phyloP scores from a whole-genome alignment of 2,113 vertebrate species.

The Crocuta crocuta region DNA sequence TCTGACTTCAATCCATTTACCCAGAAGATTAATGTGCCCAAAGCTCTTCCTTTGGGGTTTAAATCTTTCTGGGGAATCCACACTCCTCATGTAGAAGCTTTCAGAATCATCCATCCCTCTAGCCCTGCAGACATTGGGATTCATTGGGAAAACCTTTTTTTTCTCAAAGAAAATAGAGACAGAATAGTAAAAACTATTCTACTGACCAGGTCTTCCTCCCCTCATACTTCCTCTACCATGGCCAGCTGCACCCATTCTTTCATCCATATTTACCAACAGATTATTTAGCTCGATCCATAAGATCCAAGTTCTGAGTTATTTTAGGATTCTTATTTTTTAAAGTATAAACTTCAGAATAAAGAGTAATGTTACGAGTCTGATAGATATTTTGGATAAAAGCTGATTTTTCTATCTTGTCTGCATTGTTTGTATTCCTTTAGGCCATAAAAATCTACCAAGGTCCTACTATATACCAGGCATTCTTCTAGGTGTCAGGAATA shows the following conservation, averaged over 20 bases:
- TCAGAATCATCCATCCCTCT: not conserved
- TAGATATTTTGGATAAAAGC: not conserved
- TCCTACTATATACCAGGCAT: not conserved
- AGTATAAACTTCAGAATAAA: slow-evolving; percentile 14
- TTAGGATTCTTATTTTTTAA: not conserved
- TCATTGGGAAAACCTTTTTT: not conserved
- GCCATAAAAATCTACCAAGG: not conserved
- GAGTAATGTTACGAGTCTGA: not conserved
- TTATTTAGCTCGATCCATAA: not conserved
- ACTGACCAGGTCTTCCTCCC: not conserved
- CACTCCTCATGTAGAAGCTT: not conserved
- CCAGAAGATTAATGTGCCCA: not conserved
- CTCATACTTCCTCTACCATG: not conserved
- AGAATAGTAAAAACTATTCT: not conserved
- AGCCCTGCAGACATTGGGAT: not conserved
- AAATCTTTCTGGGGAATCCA: not conserved
- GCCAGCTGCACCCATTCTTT: not conserved
- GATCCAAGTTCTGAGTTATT: not conserved
- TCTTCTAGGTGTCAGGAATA: not conserved
- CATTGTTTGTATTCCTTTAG: not conserved
- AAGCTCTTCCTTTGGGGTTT: not conserved
- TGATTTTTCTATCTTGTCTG: not conserved
- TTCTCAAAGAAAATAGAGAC: not conserved
- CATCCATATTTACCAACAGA: not conserved
- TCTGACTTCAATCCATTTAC: not conserved